phyloP scores from a whole-genome alignment of 1,140 invertebrate genomes.

The Tyrophagus putrescentiae region DNA sequence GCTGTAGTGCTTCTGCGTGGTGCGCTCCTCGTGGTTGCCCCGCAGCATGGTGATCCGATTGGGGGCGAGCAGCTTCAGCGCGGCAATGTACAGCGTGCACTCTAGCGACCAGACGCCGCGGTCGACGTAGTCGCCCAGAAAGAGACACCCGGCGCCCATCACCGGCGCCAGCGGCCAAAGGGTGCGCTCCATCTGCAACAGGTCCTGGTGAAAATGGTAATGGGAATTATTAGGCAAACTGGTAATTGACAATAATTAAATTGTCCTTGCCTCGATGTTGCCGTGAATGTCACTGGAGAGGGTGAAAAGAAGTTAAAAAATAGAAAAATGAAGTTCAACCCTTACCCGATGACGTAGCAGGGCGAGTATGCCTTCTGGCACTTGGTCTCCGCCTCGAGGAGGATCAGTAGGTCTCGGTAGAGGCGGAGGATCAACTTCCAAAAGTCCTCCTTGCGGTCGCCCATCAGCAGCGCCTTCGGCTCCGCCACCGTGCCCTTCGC shows the following conservation, averaged over 20 bases:
- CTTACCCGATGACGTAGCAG: background rate
- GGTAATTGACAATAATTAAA: slow-evolving; percentile 38
- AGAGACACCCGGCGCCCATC: slow-evolving; percentile 44
- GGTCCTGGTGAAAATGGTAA: slow-evolving; percentile 43
- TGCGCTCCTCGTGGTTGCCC: slow-evolving; percentile 48
- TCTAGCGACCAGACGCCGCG: slow-evolving; percentile 45
- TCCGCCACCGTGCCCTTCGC: background rate
- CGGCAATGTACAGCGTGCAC: slow-evolving; percentile 39
- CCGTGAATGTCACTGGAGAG: slow-evolving; percentile 43
- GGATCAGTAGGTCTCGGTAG: background rate
- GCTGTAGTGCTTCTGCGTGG: slow-evolving; percentile 51
- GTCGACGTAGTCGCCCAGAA: slow-evolving; percentile 53
- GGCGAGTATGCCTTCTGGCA: background rate
- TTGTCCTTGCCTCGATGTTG: slow-evolving; percentile 36
- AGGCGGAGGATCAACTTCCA: background rate
- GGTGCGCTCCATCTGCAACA: slow-evolving; percentile 45
- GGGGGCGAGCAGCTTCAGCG: slow-evolving; percentile 46
- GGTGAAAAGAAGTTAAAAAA: too few species aligned
- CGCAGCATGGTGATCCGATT: slow-evolving; percentile 43
- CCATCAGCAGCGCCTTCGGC: background rate
- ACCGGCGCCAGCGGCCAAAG: slow-evolving; percentile 44
- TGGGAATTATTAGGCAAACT: slow-evolving; percentile 43
- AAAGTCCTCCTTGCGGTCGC: background rate
- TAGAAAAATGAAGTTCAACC: too few species aligned
- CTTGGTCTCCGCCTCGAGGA: slow-evolving; percentile 26